Percentiles rank a stretch among this genome's conserved stretches.
phyloP scores from a whole-genome alignment of 2,888 invertebrate species.

The Tubulanus polymorphus region DNA sequence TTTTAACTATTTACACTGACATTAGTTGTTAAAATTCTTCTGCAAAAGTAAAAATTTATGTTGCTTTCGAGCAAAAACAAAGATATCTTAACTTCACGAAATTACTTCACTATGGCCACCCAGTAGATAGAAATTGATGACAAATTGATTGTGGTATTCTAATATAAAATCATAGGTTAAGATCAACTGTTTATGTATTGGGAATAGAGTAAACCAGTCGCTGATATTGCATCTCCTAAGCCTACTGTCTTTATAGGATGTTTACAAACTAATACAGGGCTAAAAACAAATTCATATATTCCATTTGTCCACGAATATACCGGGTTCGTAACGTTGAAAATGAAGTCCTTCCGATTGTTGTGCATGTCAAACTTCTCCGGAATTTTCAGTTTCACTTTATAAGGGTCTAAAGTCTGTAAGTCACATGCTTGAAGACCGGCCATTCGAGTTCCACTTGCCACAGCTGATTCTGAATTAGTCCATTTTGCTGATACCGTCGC shows the following conservation, averaged over 20 bases:
- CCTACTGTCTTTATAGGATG: constrained; percentile 55
- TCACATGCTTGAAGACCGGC: constrained; percentile 55
- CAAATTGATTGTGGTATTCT: background rate
- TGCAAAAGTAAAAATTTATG: no score
- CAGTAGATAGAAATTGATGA: no score
- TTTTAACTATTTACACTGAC: no score
- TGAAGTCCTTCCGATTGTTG: constrained; percentile 27
- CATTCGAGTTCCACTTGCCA: constrained; percentile 54
- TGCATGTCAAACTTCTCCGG: constrained; percentile 43
- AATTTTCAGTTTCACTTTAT: constrained; percentile 49
- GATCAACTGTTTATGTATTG: constrained; percentile 21
- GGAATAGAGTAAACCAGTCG: constrained; percentile 54
- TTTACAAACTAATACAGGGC: constrained; percentile 56
- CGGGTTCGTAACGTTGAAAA: constrained; percentile 39
- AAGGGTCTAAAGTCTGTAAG: constrained; percentile 28
- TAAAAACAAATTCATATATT: constrained; percentile 53
- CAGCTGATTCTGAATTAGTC: constrained; percentile 51
- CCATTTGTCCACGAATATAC: constrained; percentile 51
- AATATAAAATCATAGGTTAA: background rate
- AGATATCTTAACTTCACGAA: no score
- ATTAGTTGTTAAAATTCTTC: no score
- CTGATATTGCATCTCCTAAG: constrained; percentile 55
- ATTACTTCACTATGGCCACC: no score
- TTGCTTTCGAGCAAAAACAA: no score
- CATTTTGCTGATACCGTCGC: constrained; percentile 48